These are phyloP conservation scores for Leucoraja erinaceus DNA, from an alignment of 2,113 vertebrate species.

Conservation along the genomic window DNA sequence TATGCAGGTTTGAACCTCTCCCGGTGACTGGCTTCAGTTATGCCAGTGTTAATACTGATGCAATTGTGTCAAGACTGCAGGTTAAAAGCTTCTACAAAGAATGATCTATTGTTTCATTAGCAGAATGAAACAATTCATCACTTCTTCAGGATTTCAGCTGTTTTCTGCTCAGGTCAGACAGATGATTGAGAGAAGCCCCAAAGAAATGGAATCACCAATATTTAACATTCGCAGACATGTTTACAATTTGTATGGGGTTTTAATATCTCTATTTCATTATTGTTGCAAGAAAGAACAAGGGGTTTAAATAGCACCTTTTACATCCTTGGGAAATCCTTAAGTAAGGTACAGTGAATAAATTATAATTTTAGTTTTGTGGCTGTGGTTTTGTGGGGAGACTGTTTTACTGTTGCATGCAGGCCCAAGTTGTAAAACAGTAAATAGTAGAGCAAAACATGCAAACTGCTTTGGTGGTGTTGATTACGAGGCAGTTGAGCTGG, in stretches of 20 bases:
- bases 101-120: not conserved
- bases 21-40: not conserved
- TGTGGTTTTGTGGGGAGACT: not conserved
- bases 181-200: not conserved
- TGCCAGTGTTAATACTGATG: not conserved
- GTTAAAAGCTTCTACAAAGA: not conserved
- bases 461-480: not conserved
- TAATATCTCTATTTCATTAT: not conserved
- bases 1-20: not conserved
- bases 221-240: not conserved
- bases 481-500: not conserved
- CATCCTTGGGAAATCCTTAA: not conserved
- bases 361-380: not conserved
- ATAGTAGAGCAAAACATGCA: not conserved
- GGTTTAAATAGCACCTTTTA: too few relatives aligned
- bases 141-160: not conserved
- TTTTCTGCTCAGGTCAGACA: not conserved
- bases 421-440: not conserved
- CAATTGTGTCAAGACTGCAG: not conserved
- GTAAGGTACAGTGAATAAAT: not conserved
- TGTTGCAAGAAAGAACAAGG: not conserved
- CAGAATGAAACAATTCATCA: not conserved
- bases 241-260: not conserved
- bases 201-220: not conserved
- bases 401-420: not conserved